Evolutionary conservation across 2,113 vertebrate species (phyloP), one percentile per base, ranked within the genome.

Genomic region (Danionella cerebrum): DNA sequence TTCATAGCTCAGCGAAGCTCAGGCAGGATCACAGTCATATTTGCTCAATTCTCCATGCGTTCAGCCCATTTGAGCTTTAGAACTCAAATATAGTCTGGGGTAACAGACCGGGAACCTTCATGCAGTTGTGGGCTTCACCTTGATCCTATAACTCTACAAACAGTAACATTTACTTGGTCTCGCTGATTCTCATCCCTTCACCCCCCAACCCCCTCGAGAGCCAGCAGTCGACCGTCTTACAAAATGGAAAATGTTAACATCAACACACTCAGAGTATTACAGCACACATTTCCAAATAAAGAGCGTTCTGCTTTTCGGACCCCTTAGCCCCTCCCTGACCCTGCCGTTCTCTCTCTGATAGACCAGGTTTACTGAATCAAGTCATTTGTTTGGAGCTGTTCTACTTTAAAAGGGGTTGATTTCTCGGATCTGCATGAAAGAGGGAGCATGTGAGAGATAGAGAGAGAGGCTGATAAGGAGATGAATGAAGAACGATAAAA

Each of bases 211-310:
- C 47, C 27, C 24, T 36, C 57, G 31, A 66, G 62, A 76, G 71
- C 31, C n/a, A 35, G 39, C 25, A 39, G 14, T 67, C 45, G 42
- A 67, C 65, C 72, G 70, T 72, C 36, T 74, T 41, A 41, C 57
- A 60, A 55, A 71, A 65, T 73, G 83, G 86, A 82, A 85, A 84
- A 77, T 83, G 29, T 84, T 76, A 83, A 73, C 69, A 47, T 16
- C 24, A n/a, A 16, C 39, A 24, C 45, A 48, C 35, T 52, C 38
- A 29, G 35, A 33, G 59, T 22, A 16, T 70, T 58, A 69, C 64
- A 22, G 33, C 51, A 68, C 35, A 66, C 73, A 76, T 35, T 59
- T 72, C 76, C 78, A 80, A 82, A 80, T 22, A 84, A 84, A 83
- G 68, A 72, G 22, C 9, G 21, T 71, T 36, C 72, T 76, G 75